Evolutionary conservation across 2,113 vertebrate species (phyloP), one percentile per base, ranked within the genome.

Genomic region (Oenanthe oenanthe): DNA sequence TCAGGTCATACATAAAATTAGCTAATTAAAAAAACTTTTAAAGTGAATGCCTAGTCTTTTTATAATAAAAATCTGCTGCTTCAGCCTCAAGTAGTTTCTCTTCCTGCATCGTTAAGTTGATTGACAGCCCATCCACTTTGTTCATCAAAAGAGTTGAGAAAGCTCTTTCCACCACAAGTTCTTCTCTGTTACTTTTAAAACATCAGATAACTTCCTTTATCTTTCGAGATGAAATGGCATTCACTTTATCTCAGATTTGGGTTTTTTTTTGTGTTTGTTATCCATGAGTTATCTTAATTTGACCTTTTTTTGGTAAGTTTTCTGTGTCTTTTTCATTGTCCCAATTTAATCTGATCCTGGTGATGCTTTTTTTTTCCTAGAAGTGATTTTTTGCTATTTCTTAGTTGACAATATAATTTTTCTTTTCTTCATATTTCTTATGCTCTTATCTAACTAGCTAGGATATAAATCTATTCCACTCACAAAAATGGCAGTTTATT

Each of bases 151-250:
- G 58, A 81, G 22, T 9, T 92, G 62, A 88, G 73, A 62, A 63
- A 14, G 9, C 2, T 25, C 47, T 82, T 96, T 89, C 29, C 25
- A 90, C 26, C 22, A 31, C 14, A 60, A 40, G 10, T 65, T 81
- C 12, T 88, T 85, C 43, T 83, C 26, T 43, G 9, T 82, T 58
- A 86, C 25, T 88, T 93, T 84, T 47, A 72, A 92, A 95, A 70
- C 51, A 93, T 66, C 66, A 89, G 48, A 79, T 85, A 63, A 56
- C 7, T 85, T 76, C 26, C 47, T 81, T 91, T 63, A 74, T 43
- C 9, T n/a, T 76, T 85, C 16, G 34, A 61, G 31, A 63, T 85
- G 74, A 91, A 94, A 85, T 34, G 11, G 8, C 20, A 78, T 61
- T 91, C 40, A 26, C 12, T 4, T 1, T 45, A 31, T 74, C 57